Conservation (phyloP, 2,113 vertebrate species). For the Carassius auratus region DNA sequence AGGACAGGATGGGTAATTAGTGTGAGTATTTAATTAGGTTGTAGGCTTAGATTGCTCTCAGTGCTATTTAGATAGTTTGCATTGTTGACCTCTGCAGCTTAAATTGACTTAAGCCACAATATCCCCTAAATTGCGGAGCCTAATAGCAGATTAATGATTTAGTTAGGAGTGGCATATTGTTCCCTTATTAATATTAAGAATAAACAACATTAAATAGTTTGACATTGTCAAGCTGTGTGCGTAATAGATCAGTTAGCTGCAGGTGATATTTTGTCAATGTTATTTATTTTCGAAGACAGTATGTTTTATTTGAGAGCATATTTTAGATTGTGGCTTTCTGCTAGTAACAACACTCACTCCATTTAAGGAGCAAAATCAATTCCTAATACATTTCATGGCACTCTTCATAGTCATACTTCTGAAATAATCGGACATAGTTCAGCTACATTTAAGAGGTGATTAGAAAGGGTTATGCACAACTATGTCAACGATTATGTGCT, state of each 20-base stretch:
- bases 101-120: constrained; percentile 48
- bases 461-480: background rate
- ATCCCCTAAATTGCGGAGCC: background rate
- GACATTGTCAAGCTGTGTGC: constrained; percentile 13
- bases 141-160: constrained; percentile 8
- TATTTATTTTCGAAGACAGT: background rate
- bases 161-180: background rate
- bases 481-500: background rate
- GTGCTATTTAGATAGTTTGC: constrained; percentile 59
- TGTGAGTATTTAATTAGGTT: constrained; percentile 64
- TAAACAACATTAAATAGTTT: constrained; percentile 20
- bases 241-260: constrained; percentile 14
- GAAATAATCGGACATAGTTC: background rate
- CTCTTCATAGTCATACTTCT: background rate
- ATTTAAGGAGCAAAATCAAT: background rate
- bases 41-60: constrained; percentile 52
- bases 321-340: background rate
- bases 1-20: constrained; percentile 57
- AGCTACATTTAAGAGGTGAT: background rate
- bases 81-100: constrained; percentile 59
- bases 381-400: background rate
- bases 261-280: background rate
- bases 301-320: background rate
- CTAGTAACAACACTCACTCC: constrained; percentile 10
- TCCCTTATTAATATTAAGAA: constrained; percentile 11